Evolutionary conservation across 2,113 vertebrate genomes (phyloP).

Genomic region (Xenus cinereus): DNA sequence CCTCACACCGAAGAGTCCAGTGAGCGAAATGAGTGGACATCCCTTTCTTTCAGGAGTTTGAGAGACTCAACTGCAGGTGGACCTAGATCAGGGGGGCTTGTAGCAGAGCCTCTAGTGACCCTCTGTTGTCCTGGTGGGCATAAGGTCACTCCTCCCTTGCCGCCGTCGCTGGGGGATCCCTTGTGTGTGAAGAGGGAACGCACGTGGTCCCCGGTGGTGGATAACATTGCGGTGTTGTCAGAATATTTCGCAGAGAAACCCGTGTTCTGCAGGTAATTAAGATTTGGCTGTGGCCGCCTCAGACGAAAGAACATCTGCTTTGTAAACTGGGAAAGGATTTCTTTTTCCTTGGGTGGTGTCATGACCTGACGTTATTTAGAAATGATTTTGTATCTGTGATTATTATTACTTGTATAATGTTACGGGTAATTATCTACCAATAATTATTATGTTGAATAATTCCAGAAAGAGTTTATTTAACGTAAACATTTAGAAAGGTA

Average conservation of each 20-base stretch:
- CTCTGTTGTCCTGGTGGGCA: neutral
- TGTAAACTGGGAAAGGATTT: neutral
- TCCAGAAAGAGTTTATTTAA: slow-evolving; percentile 17
- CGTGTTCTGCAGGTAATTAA: neutral
- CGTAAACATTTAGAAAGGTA: neutral
- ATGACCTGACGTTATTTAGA: neutral
- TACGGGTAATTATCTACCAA: neutral
- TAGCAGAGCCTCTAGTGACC: neutral
- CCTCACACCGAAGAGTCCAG: neutral
- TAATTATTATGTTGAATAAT: neutral
- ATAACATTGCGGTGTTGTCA: rapidly evolving
- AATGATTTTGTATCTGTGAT: neutral
- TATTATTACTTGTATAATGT: neutral
- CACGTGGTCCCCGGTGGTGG: no score
- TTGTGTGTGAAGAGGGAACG: rapidly evolving
- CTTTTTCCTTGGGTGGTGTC: neutral
- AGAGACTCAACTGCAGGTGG: neutral
- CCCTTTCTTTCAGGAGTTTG: neutral
- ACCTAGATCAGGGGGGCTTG: neutral
- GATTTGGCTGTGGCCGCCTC: neutral
- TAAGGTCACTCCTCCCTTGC: no score
- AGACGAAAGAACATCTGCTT: neutral
- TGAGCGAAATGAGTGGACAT: neutral
- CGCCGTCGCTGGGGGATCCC: no score
- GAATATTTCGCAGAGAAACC: neutral